Percentiles rank a stretch among this genome's conserved stretches.
Evolutionary conservation across 2,888 invertebrate species (phyloP).

Genomic region (Myathropa florea): DNA sequence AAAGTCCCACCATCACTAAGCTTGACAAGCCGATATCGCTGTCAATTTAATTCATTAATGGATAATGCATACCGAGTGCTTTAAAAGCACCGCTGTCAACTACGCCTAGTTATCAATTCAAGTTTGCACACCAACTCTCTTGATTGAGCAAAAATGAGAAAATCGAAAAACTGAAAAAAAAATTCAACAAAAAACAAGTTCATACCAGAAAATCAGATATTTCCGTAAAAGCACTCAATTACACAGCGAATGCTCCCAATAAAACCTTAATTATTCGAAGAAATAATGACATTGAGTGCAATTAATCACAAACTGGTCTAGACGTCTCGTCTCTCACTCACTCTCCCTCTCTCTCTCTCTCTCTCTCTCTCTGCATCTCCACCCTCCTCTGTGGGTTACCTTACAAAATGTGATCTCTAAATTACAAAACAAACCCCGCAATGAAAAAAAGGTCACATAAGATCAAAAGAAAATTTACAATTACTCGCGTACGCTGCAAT

Average conservation of each 20-base stretch:
- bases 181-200: background rate
- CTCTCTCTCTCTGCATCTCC: background rate
- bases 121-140: background rate
- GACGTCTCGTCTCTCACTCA: background rate
- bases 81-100: background rate
- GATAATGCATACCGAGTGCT: background rate
- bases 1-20: background rate
- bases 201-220: background rate
- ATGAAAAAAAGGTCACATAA: constrained; percentile 4
- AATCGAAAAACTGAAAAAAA: background rate
- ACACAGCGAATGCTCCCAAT: background rate
- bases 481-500: constrained; percentile 11
- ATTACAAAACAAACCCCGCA: constrained; percentile 21
- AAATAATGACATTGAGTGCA: background rate
- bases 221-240: background rate
- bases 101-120: background rate
- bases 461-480: constrained; percentile 40
- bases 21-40: background rate
- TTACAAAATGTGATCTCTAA: constrained; percentile 16
- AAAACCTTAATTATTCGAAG: constrained; percentile 1
- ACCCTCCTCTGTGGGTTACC: background rate
- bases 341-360: background rate
- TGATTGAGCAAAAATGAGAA: background rate
- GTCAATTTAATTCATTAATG: background rate
- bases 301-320: background rate